Evolutionary conservation across 2,113 vertebrate genomes (phyloP).

Genomic region (Heterotilapia buettikoferi): DNA sequence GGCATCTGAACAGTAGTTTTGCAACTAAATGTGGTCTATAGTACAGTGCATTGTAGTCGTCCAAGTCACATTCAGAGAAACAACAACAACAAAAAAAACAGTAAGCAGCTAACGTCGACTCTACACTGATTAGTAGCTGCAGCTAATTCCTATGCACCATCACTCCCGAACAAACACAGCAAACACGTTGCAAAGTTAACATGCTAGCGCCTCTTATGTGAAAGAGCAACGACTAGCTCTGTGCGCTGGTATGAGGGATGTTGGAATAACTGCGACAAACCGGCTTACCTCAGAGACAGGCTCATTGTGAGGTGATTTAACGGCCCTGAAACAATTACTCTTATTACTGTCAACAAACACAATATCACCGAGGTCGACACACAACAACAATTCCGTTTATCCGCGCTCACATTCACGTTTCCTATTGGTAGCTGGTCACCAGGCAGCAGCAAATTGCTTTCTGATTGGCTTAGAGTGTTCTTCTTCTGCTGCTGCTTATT

Average conservation of each 20-base stretch:
- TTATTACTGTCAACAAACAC: neutral
- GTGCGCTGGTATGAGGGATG: neutral
- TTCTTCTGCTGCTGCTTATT: neutral
- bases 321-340: neutral
- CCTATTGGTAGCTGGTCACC: constrained; percentile 37
- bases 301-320: constrained; percentile 41
- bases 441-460: neutral
- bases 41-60: neutral
- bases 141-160: neutral
- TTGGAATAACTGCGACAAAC: neutral
- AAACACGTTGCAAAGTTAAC: neutral
- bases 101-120: neutral
- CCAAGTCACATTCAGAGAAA: neutral
- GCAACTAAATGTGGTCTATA: neutral
- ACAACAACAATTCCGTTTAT: constrained; percentile 1
- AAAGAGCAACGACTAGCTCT: neutral
- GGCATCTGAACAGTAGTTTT: neutral
- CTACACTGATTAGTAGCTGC: neutral
- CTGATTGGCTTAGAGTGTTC: constrained; percentile 21
- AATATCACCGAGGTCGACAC: no score
- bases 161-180: neutral
- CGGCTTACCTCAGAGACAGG: constrained; percentile 55
- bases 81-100: no score
- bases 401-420: constrained; percentile 7
- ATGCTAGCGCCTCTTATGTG: neutral